phyloP scores from a whole-genome alignment of 2,113 vertebrate species.

The Cebus imitator region DNA sequence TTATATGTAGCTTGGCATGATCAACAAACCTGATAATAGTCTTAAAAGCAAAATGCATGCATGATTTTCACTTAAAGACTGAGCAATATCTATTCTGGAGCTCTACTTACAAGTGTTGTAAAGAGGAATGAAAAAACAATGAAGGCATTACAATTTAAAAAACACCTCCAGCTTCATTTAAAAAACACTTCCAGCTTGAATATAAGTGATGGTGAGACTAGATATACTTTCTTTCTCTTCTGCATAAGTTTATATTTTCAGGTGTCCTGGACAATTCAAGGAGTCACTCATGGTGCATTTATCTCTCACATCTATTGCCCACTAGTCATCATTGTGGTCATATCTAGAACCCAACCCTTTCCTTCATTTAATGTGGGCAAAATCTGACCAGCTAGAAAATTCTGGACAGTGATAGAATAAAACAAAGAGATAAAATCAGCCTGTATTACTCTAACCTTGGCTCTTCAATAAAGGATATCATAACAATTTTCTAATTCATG shows the following conservation, averaged over 20 bases:
- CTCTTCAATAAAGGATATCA: background rate
- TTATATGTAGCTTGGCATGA: background rate
- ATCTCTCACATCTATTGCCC: background rate
- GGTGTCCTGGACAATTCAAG: background rate
- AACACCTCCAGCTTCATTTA: background rate
- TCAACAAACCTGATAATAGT: background rate
- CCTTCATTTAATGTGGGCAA: background rate
- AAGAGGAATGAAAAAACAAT: background rate
- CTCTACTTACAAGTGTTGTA: background rate
- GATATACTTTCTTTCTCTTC: background rate
- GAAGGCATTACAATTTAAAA: background rate
- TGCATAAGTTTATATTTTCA: background rate
- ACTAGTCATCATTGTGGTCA: background rate
- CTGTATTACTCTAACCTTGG: background rate
- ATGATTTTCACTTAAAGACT: background rate
- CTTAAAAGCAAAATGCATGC: background rate
- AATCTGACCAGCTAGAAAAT: background rate
- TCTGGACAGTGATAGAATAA: background rate
- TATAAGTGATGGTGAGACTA: background rate
- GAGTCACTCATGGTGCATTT: background rate
- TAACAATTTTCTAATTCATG: background rate
- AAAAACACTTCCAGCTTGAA: background rate
- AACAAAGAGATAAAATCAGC: background rate
- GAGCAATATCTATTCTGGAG: background rate
- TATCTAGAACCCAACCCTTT: background rate